Conservation (phyloP, 2,888 invertebrate genomes). For the Heteropelma amictum region DNA sequence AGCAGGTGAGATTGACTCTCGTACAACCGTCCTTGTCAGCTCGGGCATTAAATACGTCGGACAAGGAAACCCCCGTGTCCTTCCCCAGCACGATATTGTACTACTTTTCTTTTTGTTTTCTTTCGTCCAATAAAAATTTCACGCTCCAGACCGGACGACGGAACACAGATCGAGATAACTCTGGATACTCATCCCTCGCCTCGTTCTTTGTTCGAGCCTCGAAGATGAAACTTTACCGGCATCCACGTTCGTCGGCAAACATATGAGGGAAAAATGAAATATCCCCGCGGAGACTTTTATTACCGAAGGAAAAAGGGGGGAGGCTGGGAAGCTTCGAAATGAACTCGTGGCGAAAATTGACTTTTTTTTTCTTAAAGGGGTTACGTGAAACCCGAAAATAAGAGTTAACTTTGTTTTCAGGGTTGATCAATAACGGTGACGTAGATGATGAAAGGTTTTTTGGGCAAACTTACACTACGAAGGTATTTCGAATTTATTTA, state of each 20-base stretch:
- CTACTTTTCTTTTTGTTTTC: neutral
- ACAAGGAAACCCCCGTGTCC: too few species aligned
- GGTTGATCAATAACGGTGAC: too few species aligned
- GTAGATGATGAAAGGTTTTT: too few species aligned
- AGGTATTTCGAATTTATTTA: too few species aligned
- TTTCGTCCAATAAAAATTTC: conserved; percentile 44
- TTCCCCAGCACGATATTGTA: conserved; percentile 20
- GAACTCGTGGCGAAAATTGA: neutral
- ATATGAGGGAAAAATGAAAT: neutral
- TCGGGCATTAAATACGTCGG: too few species aligned
- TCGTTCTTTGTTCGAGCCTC: neutral
- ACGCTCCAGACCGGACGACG: neutral
- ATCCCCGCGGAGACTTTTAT: neutral
- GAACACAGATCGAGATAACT: neutral
- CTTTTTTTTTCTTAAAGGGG: too few species aligned
- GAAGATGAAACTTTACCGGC: neutral
- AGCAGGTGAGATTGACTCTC: conserved; percentile 29
- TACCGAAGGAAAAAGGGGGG: neutral
- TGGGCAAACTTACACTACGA: too few species aligned
- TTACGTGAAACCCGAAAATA: too few species aligned
- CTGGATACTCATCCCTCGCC: conserved; percentile 12
- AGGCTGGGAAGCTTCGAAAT: neutral
- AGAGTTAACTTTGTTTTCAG: too few species aligned
- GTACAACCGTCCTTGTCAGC: neutral
- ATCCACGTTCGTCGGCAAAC: neutral